Evolutionary conservation across 2,888 invertebrate species (phyloP), one percentile per base, ranked within the genome.

Genomic region (Tethea ocularis): DNA sequence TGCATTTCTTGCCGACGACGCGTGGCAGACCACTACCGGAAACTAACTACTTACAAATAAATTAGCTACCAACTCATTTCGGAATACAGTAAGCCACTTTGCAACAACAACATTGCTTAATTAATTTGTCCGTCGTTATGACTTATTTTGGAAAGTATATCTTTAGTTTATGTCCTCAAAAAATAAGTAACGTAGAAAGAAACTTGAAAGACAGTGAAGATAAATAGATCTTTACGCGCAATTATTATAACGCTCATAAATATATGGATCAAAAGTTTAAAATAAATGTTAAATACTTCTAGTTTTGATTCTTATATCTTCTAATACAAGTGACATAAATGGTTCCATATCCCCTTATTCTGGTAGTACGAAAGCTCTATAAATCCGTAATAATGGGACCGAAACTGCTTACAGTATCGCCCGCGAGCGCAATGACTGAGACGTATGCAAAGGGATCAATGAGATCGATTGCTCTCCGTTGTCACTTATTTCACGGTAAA

Each of bases 361-460:
- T n/a, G 76, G 80, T 81, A 70, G 69, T 75, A 72, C 69, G 69
- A 78, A 80, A 82, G 83, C 82, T 77, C 63, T 75, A 79, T 83
- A 85, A 87, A 88, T 87, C 88, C 82, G 74, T 82, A 80, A 74
- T 69, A 75, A 75, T 75, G 72, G 71, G 75, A 15, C 11, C 13
- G 72, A 56, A 57, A 59, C 59, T 67, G 63, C 65, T 61, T 60
- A 53, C 60, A 59, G 66, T 66, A 67, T 71, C 71, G 71, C 71
- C 72, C 74, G 74, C 77, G 78, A 76, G 76, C 79, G 82, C 84
- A 83, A 75, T 87, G 88, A 90, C 89, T 87, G 87, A 89, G 88
- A 89, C 82, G 84, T 88, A 90, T 89, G 88, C 88, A 87, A 84
- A 87, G 85, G 88, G 89, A 89, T 89, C 88, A 89, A 88, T 88